Base-by-base conservation (phyloP, 2,888 invertebrate species). In the Cremastinae sp. region DNA sequence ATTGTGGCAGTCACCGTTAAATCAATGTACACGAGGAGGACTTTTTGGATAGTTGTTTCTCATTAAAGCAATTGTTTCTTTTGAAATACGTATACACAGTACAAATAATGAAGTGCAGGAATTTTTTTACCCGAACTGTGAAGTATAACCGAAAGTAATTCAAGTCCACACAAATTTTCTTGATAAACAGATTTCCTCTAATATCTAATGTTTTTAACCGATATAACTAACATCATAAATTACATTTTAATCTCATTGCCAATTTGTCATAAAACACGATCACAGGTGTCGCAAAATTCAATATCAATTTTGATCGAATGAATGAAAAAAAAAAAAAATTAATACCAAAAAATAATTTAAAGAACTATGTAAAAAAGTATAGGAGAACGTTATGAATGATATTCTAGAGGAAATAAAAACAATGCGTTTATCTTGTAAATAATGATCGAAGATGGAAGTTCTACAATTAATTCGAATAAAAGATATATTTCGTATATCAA, bases 21-120 rank as follows among this genome's bases (percentile, higher is more conserved):
- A 12, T 51, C 35, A 49, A 45, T 70, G 45, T 61, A 77, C 75
- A 82, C 78, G 82, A 78, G 81, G 80, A 79, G 82, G 84, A 85
- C 84, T 86, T 85, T 85, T 83, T 80, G 84, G 83, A 83, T 83
- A 83, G 84, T 83, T 85, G 84, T 76, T 51, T 2, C 5, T 28
- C 28, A 3, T 28, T 28, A 5, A 28, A 28, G 5, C 2, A 3
- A 28, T 2, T 28, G 2, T 28, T 28, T 28, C 28, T 2, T 2
- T 28, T 5, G 28, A 5, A 28, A 28, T 28, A 28, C 5, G 5
- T 3, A 28, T 5, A 28, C 28, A 5, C 2, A 28, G 2, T 28
- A 28, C 28, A 28, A 28, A 28, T 28, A 28, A 28, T n/a, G n/a
- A 74, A 2, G 2, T 9, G 41, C n/a, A 41, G n/a, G 1, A 9